Conservation (phyloP, 2,888 invertebrate genomes). For the Agriotes lineatus region DNA sequence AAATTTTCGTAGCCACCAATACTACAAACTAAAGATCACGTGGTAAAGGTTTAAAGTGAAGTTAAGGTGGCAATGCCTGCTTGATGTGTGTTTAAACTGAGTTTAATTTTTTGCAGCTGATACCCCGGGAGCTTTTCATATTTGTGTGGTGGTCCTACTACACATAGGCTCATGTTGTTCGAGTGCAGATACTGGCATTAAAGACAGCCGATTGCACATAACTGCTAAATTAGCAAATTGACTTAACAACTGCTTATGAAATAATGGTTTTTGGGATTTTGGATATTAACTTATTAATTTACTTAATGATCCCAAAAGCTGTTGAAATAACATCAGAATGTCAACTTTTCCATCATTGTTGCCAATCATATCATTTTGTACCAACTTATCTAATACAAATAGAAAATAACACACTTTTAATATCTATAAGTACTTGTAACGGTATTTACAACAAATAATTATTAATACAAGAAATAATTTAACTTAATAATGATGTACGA, state of each 20-base stretch:
- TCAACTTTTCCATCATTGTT: constrained; percentile 47
- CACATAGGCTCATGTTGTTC: constrained; percentile 50
- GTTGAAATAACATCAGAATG: constrained; percentile 20
- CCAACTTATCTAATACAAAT: constrained; percentile 8
- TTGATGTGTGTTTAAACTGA: constrained; percentile 39
- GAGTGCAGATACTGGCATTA: constrained; percentile 61
- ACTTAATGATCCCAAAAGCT: constrained; percentile 29
- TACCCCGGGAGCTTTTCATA: constrained; percentile 60
- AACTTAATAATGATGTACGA: constrained; percentile 1
- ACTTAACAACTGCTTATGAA: constrained; percentile 45
- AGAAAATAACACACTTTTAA: constrained; percentile 40
- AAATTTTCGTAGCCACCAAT: constrained; percentile 25
- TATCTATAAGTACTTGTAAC: constrained; percentile 28
- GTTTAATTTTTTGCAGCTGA: constrained; percentile 64
- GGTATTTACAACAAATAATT: constrained; percentile 3
- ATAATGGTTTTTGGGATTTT: constrained; percentile 41
- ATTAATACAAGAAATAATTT: constrained; percentile 5
- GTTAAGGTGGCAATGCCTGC: constrained; percentile 24
- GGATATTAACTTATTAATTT: neutral
- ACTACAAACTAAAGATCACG: constrained; percentile 27
- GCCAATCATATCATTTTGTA: constrained; percentile 15
- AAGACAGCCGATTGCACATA: constrained; percentile 58
- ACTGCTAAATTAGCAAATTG: constrained; percentile 54
- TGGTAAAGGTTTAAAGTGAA: constrained; percentile 24
- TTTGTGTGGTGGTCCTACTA: constrained; percentile 61